Percentiles rank a stretch among this genome's conserved stretches.
phyloP scores from a whole-genome alignment of 2,888 invertebrate genomes.

The Beris chalybata region DNA sequence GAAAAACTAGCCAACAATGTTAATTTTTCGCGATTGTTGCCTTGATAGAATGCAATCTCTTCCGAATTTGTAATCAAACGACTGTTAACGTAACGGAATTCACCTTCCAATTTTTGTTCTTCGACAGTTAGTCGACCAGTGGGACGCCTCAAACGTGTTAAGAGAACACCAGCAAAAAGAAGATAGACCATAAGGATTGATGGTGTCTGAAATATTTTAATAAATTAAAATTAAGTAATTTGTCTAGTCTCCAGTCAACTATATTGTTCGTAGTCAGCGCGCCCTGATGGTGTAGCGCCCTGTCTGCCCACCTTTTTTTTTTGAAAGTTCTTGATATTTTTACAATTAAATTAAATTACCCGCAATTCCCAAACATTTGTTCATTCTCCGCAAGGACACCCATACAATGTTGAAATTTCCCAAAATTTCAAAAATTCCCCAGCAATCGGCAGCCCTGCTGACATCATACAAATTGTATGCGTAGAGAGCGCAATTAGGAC shows the following conservation, averaged over 20 bases:
- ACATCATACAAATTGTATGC: background rate
- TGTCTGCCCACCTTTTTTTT: too few species aligned
- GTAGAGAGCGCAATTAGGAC: too few species aligned
- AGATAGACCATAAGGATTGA: conserved; percentile 85
- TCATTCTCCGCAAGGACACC: too few species aligned
- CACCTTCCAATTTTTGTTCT: conserved; percentile 97
- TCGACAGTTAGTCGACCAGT: conserved; percentile 85
- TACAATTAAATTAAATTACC: too few species aligned
- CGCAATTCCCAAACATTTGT: too few species aligned
- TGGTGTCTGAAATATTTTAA: conserved; percentile 70
- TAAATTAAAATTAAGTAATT: conserved; percentile 14
- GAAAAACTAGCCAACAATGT: conserved; percentile 87
- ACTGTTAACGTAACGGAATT: conserved; percentile 96
- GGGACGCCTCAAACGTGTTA: conserved; percentile 86
- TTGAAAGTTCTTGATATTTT: too few species aligned
- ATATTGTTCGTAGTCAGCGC: too few species aligned
- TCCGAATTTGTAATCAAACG: conserved; percentile 96
- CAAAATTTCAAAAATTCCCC: too few species aligned
- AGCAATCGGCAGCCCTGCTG: too few species aligned
- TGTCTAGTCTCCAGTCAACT: background rate
- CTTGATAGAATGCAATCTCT: conserved; percentile 75
- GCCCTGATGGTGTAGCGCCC: too few species aligned
- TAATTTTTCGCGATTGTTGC: conserved; percentile 82
- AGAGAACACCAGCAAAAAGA: conserved; percentile 78
- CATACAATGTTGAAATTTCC: too few species aligned